phyloP scores from a whole-genome alignment of 2,113 vertebrate species.

The Pelmatolapia mariae region DNA sequence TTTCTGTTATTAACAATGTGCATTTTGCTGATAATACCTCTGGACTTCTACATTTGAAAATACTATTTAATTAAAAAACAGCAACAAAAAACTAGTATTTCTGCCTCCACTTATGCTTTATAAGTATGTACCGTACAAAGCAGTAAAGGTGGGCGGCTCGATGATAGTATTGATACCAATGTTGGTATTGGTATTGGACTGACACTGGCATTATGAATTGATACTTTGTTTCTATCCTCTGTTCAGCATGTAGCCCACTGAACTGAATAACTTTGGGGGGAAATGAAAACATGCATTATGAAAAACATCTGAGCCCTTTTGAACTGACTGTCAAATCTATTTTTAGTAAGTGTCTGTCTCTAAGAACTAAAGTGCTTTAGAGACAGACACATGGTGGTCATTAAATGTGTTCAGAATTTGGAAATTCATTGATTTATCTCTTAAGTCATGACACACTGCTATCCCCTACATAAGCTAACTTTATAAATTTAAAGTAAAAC shows the following conservation, averaged over 20 bases:
- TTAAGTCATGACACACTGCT: not conserved
- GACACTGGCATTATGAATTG: not conserved
- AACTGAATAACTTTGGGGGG: rapidly evolving
- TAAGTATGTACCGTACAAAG: not conserved
- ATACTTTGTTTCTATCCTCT: not conserved
- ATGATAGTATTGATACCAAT: not conserved
- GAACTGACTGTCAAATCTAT: not conserved
- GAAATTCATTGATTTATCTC: rapidly evolving
- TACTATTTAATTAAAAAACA: rapidly evolving
- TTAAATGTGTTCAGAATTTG: not conserved
- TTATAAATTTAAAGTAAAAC: not conserved
- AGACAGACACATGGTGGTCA: not conserved
- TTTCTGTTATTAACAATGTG: not conserved
- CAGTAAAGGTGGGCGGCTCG: rapidly evolving
- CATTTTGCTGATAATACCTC: not conserved
- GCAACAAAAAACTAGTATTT: not conserved
- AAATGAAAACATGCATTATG: not conserved
- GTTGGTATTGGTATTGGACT: not conserved
- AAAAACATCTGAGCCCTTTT: not conserved
- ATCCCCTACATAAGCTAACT: rapidly evolving
- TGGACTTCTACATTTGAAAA: rapidly evolving
- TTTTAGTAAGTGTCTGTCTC: too few species aligned
- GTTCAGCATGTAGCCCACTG: not conserved
- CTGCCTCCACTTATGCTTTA: not conserved
- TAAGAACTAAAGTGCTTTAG: not conserved